phyloP scores from a whole-genome alignment of 2,888 invertebrate species.

The Agrilus biguttatus region DNA sequence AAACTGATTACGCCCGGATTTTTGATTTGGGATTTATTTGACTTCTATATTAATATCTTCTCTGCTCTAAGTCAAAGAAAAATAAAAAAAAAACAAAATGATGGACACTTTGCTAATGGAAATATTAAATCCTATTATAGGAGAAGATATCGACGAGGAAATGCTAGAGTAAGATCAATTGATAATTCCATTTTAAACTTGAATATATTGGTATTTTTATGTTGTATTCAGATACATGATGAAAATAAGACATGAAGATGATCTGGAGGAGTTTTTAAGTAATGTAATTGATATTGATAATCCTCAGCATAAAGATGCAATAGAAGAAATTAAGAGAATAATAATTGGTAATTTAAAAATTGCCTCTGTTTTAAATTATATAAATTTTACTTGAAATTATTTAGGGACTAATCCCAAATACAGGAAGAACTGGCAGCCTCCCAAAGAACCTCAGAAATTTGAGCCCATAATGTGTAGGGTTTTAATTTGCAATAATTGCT shows the following conservation, averaged over 20 bases:
- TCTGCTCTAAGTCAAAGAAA: too few relatives aligned
- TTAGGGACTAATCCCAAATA: constrained; percentile 9
- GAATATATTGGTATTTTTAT: neutral
- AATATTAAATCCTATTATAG: constrained; percentile 44
- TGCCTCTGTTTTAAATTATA: constrained; percentile 9
- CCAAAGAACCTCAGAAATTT: too few relatives aligned
- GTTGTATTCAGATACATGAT: constrained; percentile 49
- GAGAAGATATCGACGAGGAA: constrained; percentile 54
- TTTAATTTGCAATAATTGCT: too few relatives aligned
- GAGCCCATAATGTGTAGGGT: too few relatives aligned
- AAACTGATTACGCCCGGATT: too few relatives aligned
- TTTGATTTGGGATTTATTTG: too few relatives aligned
- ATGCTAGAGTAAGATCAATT: constrained; percentile 44
- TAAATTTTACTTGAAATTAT: constrained; percentile 3
- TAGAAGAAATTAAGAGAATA: constrained; percentile 27
- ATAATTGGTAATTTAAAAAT: constrained; percentile 19
- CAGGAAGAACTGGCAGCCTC: constrained; percentile 6
- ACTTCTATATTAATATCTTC: too few relatives aligned
- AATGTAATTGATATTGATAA: constrained; percentile 56
- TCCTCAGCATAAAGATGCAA: constrained; percentile 50
- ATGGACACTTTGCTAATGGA: too few relatives aligned
- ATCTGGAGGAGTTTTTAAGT: constrained; percentile 64
- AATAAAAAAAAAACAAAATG: too few relatives aligned
- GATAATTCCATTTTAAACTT: constrained; percentile 8
- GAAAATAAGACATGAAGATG: constrained; percentile 53